Evolutionary conservation across 2,113 vertebrate species (phyloP).

Genomic region (Rhagologus leucostigma): DNA sequence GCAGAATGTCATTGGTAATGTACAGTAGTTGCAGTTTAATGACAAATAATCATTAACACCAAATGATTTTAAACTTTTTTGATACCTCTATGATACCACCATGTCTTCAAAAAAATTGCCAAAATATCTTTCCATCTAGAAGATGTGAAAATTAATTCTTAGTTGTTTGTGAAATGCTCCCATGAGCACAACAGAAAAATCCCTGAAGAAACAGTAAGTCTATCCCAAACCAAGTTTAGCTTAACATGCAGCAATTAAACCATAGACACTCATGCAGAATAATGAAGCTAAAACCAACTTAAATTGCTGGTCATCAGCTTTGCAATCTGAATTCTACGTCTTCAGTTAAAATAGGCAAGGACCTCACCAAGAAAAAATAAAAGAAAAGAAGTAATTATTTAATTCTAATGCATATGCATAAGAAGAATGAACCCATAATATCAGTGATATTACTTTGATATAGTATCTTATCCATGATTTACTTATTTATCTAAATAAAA

Average conservation of each 20-base stretch:
- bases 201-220: neutral
- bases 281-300: neutral
- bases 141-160: neutral
- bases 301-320: neutral
- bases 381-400: rapidly evolving
- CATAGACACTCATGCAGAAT: neutral
- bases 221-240: neutral
- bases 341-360: neutral
- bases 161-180: neutral
- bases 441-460: neutral
- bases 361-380: neutral
- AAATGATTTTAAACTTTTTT: neutral
- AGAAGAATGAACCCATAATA: neutral
- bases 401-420: neutral
- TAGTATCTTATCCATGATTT: neutral
- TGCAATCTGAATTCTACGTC: neutral
- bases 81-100: neutral
- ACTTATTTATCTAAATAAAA: neutral
- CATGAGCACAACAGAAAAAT: neutral
- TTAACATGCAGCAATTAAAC: neutral
- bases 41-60: neutral
- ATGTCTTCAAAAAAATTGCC: neutral
- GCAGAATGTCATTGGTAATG: neutral
- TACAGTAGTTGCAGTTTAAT: neutral
- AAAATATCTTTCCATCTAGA: neutral